A percentile compares a stretch with the other conserved stretches of the same genome.
Evolutionary conservation across 2,113 vertebrate genomes (phyloP).

Genomic region (Laticauda laticaudata): DNA sequence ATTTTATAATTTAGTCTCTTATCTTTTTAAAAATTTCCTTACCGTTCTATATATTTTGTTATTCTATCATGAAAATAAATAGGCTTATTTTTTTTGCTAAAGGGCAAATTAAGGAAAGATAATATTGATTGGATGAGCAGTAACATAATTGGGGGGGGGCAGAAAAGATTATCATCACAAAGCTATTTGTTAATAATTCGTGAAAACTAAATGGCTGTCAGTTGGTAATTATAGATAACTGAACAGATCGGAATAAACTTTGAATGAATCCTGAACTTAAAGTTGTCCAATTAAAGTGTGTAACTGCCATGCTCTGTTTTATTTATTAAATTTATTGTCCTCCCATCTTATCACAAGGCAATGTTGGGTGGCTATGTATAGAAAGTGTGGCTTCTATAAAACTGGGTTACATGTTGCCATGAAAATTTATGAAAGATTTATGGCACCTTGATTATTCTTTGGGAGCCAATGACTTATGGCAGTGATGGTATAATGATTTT

Average conservation of each 20-base stretch:
- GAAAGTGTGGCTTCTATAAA: neutral
- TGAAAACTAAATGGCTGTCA: neutral
- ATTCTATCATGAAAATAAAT: neutral
- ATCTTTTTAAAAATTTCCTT: neutral
- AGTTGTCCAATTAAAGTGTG: neutral
- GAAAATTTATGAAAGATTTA: neutral
- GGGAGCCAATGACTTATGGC: neutral
- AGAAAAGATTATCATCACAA: neutral
- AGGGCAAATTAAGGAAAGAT: neutral
- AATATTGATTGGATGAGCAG: neutral
- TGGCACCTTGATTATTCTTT: neutral
- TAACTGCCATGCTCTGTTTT: neutral
- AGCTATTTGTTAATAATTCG: neutral
- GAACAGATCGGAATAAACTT: neutral
- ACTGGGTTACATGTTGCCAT: neutral
- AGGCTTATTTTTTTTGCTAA: neutral
- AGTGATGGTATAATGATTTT: neutral
- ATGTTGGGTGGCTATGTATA: neutral
- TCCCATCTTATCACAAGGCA: neutral
- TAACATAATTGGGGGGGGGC: neutral
- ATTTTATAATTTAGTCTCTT: neutral
- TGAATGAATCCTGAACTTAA: neutral
- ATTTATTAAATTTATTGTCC: neutral
- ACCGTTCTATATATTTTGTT: neutral
- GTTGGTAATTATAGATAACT: neutral